These are phyloP conservation scores for Ammodytes marinus DNA, from an alignment of 2,113 vertebrate species.

Conservation along the genomic window DNA sequence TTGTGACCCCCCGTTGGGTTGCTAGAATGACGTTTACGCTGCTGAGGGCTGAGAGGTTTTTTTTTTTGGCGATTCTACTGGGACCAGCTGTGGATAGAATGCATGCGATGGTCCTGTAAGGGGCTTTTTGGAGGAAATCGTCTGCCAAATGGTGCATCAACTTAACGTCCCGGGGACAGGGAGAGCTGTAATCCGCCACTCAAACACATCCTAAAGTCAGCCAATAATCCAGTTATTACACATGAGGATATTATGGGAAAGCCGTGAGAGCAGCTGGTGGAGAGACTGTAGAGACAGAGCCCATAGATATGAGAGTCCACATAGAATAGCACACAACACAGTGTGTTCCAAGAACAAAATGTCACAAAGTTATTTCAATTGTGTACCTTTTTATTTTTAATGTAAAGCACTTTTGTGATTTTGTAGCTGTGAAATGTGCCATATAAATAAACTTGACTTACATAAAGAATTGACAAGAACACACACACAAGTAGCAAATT, in stretches of 20 bases:
- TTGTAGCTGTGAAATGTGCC: too few species aligned
- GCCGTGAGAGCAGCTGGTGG: slow-evolving; percentile 23
- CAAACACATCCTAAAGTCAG: slow-evolving; percentile 53
- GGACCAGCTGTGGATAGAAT: slow-evolving; percentile 20
- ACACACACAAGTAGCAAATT: neutral
- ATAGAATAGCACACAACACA: neutral
- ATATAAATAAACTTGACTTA: too few species aligned
- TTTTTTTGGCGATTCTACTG: slow-evolving; percentile 13
- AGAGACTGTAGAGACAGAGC: slow-evolving; percentile 2
- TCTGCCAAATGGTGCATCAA: slow-evolving; percentile 48
- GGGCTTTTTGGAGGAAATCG: slow-evolving; percentile 33
- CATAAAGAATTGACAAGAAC: neutral
- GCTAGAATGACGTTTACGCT: neutral
- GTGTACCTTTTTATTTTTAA: too few species aligned
- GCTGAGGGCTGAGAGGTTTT: slow-evolving; percentile 24
- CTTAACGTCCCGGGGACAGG: slow-evolving; percentile 29
- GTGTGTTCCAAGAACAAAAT: neutral
- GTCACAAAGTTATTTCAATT: neutral
- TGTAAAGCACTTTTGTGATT: too few species aligned
- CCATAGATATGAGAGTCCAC: neutral
- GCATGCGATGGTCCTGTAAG: slow-evolving; percentile 6
- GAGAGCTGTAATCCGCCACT: slow-evolving; percentile 52
- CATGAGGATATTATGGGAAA: slow-evolving; percentile 40
- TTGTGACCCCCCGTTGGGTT: slow-evolving; percentile 21
- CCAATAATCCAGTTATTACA: slow-evolving; percentile 61